These are phyloP conservation scores for Lates calcarifer DNA, from an alignment of 2,113 vertebrate species.

Conservation along the genomic window DNA sequence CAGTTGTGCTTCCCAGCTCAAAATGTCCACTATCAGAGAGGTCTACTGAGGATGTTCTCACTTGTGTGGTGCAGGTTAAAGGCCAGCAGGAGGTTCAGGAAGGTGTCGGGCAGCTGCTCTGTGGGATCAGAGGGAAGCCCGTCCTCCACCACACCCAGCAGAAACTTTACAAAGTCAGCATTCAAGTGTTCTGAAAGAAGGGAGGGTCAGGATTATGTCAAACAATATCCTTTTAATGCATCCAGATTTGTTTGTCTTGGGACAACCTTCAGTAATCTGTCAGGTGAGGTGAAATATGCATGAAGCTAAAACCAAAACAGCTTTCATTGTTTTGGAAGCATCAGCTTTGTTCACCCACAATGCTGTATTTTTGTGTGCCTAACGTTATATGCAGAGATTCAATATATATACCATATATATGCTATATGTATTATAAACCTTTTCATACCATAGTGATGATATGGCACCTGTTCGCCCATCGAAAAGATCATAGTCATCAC, in stretches of 20 bases:
- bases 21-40: neutral
- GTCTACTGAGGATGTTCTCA: conserved; percentile 57
- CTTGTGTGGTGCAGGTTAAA: conserved; percentile 96
- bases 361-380: neutral
- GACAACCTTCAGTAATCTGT: neutral
- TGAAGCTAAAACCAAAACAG: neutral
- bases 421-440: neutral
- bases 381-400: neutral
- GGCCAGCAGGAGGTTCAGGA: conserved; percentile 93
- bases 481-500: conserved; percentile 98
- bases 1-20: neutral
- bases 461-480: conserved; percentile 97
- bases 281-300: neutral
- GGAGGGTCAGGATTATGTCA: neutral
- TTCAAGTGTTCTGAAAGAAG: conserved; percentile 92
- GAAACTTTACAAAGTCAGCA: conserved; percentile 91
- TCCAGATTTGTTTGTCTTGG: neutral
- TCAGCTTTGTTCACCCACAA: neutral
- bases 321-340: neutral
- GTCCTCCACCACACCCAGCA: conserved; percentile 93
- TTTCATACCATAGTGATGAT: conserved; percentile 94
- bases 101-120: conserved; percentile 95
- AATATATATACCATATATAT: neutral
- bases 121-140: conserved; percentile 93
- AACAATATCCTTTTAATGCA: neutral